Conservation (phyloP, 2,113 vertebrate species). For the Paralichthys olivaceus region DNA sequence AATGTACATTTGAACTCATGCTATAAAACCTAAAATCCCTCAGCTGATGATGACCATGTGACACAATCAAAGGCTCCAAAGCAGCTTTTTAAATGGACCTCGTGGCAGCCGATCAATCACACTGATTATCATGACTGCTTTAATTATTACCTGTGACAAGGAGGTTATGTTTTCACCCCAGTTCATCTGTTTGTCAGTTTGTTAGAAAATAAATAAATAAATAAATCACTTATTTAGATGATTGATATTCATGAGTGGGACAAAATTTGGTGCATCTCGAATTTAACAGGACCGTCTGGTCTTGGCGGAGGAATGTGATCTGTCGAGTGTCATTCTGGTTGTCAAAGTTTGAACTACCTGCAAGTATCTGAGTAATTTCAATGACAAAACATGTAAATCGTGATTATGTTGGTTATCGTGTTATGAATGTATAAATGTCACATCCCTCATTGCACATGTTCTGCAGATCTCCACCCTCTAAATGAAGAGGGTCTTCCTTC, state of each 20-base stretch:
- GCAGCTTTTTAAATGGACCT: not conserved
- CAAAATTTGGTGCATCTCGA: too few relatives aligned
- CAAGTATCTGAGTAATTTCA: not conserved
- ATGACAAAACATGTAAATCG: not conserved
- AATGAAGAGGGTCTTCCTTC: constrained; percentile 44
- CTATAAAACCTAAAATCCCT: too few relatives aligned
- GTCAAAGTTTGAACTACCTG: constrained; percentile 5
- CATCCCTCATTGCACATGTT: not conserved
- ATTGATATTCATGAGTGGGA: too few relatives aligned
- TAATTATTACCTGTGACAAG: not conserved
- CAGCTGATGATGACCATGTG: not conserved
- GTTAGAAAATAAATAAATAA: too few relatives aligned
- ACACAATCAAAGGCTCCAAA: not conserved
- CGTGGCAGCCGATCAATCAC: not conserved
- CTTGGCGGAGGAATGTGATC: too few relatives aligned
- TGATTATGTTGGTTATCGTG: constrained; percentile 3
- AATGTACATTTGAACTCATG: too few relatives aligned
- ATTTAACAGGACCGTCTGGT: too few relatives aligned
- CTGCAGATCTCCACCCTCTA: constrained; percentile 14
- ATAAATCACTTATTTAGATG: too few relatives aligned
- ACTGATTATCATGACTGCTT: not conserved
- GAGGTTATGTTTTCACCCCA: too few relatives aligned
- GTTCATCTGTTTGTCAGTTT: too few relatives aligned
- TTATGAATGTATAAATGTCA: constrained; percentile 14
- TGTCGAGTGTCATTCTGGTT: too few relatives aligned